Evolutionary conservation across 2,113 vertebrate genomes (phyloP), one percentile per base, ranked within the genome.

Genomic region (Lycocorax pyrrhopterus): DNA sequence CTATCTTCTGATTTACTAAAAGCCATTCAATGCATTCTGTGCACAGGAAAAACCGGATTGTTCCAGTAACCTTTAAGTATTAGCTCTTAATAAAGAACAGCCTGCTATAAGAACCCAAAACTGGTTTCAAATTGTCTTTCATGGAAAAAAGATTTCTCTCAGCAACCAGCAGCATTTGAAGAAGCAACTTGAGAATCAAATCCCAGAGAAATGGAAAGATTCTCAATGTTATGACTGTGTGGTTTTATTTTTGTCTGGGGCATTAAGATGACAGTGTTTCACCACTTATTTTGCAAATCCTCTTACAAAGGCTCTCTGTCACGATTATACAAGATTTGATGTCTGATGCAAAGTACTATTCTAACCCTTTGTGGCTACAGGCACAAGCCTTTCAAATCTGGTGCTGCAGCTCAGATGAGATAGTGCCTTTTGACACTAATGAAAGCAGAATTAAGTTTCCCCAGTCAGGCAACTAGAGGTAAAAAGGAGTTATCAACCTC

Each of bases 251-350:
- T 67, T 18, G 56, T 96, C 94, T 93, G 93, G 71, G 63, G 84
- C 89, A 93, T 66, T 82, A 76, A 56, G 80, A 95, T 47, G 84
- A 93, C 73, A 89, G 74, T 2, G 67, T 87, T 96, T 62, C 71
- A 82, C 80, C 90, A 84, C 93, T 93, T 86, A 71, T 46, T 95
- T 80, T 87, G 92, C 73, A 90, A 94, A 90, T 71, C 85, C 89
- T 89, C 78, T 88, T 67, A 95, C 78, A 93, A 96, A 91, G 75
- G 89, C 89, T 82, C 91, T 92, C 88, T 91, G 93, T 93, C 90
- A 80, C 7, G 25, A 90, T 62, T 84, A 27, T 26, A 84, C 12
- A 41, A 84, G 80, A 89, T 93, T 41, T 87, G 77, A 59, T 35
- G 72, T 27, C 71, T 91, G 94, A 84, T 87, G 87, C 80, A 91